Base-by-base conservation (phyloP, 2,888 invertebrate genomes). In the Zelleria hepariella region DNA sequence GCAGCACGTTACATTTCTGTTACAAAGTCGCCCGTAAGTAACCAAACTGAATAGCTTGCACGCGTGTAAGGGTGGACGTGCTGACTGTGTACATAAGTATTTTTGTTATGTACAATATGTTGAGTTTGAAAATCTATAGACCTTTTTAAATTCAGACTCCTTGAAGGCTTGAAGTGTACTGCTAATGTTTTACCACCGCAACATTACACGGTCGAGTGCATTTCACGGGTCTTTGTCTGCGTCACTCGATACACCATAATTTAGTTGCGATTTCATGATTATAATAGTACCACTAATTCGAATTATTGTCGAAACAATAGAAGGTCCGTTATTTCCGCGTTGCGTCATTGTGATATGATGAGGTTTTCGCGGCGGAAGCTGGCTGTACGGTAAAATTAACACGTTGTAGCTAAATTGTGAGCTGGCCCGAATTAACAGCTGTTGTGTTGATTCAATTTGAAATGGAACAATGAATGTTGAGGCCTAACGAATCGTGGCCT, bases 281-380 rank as follows among this genome's bases (percentile, higher is more conserved):
- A 15, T 0, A 15, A 15, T 1, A 42, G 15, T 15, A 42, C 32
- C 15, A 42, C 32, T 5, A 18, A 27, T 6, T 20, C 27, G 27
- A 55, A 26, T n/a, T n/a, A 57, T 15, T 15, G 48, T 48, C 60
- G 51, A 70, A 70, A 72, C 71, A 70, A 71, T 68, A 64, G 66
- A 56, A 54, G 64, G 60, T 59, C 73, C 72, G 71, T 71, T 73
- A 72, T 62, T 61, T 73, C 71, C 69, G 72, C 63, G 60, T 64
- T 62, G 64, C 56, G 23, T 56, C 56, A 56, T 62, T 65, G 64
- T 62, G 51, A 2, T 54, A 21, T 56, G 56, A 56, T 56, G 56
- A 32, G 56, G 42, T 56, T 32, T 56, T 21, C n/a, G 25, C 54
- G 23, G 24, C 27, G 54, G 54, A 54, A 27, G 54, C 54, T 54